Evolutionary conservation across 2,888 invertebrate genomes (phyloP), one percentile per base, ranked within the genome.

Genomic region (Epinotia nisella): DNA sequence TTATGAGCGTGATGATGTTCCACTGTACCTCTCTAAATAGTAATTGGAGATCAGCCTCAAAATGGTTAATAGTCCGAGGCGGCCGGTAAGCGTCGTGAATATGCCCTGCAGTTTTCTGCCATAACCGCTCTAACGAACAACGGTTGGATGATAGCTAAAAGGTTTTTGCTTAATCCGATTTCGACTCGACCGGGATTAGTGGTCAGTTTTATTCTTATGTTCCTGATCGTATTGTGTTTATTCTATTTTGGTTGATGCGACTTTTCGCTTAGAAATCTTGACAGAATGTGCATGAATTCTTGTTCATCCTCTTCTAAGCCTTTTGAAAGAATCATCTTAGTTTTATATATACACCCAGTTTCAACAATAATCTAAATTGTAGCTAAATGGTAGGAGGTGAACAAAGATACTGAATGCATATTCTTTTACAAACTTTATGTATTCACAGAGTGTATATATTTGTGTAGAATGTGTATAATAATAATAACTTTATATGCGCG

Each of bases 91-190:
- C 49, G n/a, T 49, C 13, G n/a, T 49, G n/a, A 49, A 49, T 49
- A 76, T 75, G 64, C 75, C 73, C 73, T 76, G 76, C 76, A 77
- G 77, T 78, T 79, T 76, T 77, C 77, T 76, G 73, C 73, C 74
- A 64, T 69, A 74, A 71, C 68, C 71, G 65, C 66, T 65, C 76
- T 77, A 76, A 76, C 72, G 70, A 75, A 65, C 74, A 65, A 75
- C 62, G 29, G 15, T 10, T 49, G 19, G 61, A 35, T 62, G 62
- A 62, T 62, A 53, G 68, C 41, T 55, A 55, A 61, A 70, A 75
- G 68, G 70, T 75, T 74, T 41, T 62, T 70, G 69, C 66, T 70
- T 29, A 71, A 71, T 56, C 70, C 55, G 69, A 67, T 24, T 71
- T 71, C 66, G 53, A 66, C 56, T 55, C 53, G 24, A 45, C 13